These are phyloP conservation scores for Leucopsar rothschildi DNA, from an alignment of 2,113 vertebrate genomes.

Conservation along the genomic window DNA sequence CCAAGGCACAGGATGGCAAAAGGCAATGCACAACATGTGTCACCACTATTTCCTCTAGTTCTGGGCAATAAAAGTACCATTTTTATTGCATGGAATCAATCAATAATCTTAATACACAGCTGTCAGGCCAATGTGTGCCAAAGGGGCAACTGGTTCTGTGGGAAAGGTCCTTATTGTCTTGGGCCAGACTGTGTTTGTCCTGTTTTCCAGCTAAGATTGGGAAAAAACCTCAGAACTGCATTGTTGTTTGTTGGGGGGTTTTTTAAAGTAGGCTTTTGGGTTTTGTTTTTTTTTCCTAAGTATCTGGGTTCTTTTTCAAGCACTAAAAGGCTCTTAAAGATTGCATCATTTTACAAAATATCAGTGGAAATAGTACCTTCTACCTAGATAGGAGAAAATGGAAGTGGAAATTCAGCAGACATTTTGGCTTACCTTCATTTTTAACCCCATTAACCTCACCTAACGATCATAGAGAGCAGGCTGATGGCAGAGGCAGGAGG, in stretches of 20 bases:
- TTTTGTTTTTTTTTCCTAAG: too few species aligned
- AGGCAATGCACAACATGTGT: not conserved
- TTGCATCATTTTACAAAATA: not conserved
- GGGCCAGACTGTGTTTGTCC: too few species aligned
- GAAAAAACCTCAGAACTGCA: not conserved
- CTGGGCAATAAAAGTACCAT: not conserved
- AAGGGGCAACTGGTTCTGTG: not conserved
- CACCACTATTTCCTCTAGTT: not conserved
- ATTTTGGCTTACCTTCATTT: slow-evolving; percentile 20
- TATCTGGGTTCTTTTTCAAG: not conserved
- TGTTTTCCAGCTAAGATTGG: not conserved
- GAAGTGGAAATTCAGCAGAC: not conserved
- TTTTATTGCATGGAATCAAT: not conserved
- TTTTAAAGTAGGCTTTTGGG: not conserved
- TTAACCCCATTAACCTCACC: slow-evolving; percentile 23
- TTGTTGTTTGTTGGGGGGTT: not conserved
- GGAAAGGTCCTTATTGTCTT: not conserved
- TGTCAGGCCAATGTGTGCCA: not conserved
- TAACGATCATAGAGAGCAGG: not conserved
- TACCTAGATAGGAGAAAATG: not conserved
- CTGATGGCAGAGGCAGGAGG: not conserved
- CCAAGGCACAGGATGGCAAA: not conserved
- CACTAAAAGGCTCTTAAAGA: not conserved
- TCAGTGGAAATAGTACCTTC: not conserved
- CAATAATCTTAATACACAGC: not conserved